Base-by-base conservation (phyloP, 1,140 invertebrate genomes). In the Cylas formicarius region DNA sequence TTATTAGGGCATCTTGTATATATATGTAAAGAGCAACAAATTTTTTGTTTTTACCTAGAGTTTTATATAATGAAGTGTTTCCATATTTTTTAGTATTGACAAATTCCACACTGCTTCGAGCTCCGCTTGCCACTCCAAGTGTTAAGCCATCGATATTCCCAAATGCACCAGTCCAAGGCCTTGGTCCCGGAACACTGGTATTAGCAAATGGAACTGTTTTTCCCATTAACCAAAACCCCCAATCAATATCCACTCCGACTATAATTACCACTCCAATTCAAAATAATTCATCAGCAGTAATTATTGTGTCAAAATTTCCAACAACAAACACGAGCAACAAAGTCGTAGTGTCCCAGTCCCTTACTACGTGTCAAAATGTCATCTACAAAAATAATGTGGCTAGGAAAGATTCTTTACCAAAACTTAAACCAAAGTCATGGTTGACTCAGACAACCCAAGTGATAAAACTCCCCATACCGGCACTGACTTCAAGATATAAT, bases 401-500 rank as follows among this genome's bases (percentile, higher is more conserved):
- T 31, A 11, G 29, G 13, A 27, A 51, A 17, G 20, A 47, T 10
- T 6, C 21, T 26, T 18, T 23, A 22, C 18, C 10, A 48, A 34
- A 16, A 44, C 34, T 62, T 13, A 56, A 47, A 45, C 56, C 57
- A 44, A 66, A 57, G 55, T 31, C 28, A 28, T 53, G 42, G 64
- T 68, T 52, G 10, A 75, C 74, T 1, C 69, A 69, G 62, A 82
- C 80, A 2, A 81, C 78, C 14, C 80, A 78, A 72, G 70, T 77
- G 2, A 82, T 81, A 61, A 81, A 82, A 66, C 72, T 82, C 53
- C 80, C 80, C 18, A 82, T 84, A 61, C 76, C 80, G 14, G 78
- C 79, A 13, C 72, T 81, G 43, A 34, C 53, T 48, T 70, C 70
- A 8, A 63, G 52, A 34, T 66, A 71, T 37, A 47, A 33, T 39